These are phyloP conservation scores for Thyatira batis DNA, from an alignment of 2,888 invertebrate genomes.

Conservation along the genomic window DNA sequence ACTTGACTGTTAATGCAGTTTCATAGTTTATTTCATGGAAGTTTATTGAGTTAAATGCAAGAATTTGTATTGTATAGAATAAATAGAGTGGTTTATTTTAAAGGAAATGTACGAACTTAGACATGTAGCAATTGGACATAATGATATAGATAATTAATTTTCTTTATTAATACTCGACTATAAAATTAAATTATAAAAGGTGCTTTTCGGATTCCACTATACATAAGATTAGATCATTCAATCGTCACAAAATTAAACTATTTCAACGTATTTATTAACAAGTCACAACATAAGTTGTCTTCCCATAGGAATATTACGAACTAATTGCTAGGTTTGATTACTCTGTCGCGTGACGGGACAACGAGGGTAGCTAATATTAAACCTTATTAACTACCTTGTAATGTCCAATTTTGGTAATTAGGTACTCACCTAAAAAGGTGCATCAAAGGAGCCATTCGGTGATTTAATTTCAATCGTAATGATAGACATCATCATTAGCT, in stretches of 20 bases:
- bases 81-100: too few relatives aligned
- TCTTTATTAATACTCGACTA: too few relatives aligned
- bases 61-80: too few relatives aligned
- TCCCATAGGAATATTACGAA: neutral
- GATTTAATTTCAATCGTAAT: neutral
- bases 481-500: neutral
- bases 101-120: too few relatives aligned
- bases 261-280: neutral
- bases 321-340: neutral
- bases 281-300: neutral
- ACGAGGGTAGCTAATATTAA: neutral
- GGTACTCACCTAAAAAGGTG: neutral
- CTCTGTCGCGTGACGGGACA: neutral
- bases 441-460: neutral
- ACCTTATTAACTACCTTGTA: neutral
- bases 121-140: too few relatives aligned
- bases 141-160: too few relatives aligned
- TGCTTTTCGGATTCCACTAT: too few relatives aligned
- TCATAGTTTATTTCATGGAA: neutral
- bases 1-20: neutral
- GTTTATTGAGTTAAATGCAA: too few relatives aligned
- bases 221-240: too few relatives aligned
- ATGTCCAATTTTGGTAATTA: conserved; percentile 4
- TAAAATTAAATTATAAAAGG: too few relatives aligned
- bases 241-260: neutral